Conservation (phyloP, 2,113 vertebrate species). For the Pseudonaja textilis region DNA sequence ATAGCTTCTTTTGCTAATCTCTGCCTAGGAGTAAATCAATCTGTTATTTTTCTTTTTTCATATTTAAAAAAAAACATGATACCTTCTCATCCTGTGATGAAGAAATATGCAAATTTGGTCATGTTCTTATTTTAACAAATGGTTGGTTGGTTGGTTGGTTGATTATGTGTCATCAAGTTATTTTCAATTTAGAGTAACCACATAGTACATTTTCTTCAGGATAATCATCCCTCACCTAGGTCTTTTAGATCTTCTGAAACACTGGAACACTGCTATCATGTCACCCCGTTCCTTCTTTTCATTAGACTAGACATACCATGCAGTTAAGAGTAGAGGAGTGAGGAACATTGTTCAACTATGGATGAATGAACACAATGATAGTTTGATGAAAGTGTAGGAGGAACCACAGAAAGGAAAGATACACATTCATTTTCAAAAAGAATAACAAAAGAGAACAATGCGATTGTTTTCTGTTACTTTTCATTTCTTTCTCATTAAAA, state of each 20-base stretch:
- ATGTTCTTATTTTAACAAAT: too few relatives aligned
- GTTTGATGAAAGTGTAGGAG: background rate
- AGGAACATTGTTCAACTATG: background rate
- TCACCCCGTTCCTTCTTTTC: too few relatives aligned
- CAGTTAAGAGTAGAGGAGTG: background rate
- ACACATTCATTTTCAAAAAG: background rate
- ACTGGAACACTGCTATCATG: too few relatives aligned
- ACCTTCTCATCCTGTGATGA: background rate
- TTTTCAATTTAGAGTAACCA: too few relatives aligned
- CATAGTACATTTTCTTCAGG: too few relatives aligned
- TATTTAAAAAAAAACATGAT: background rate
- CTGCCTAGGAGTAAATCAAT: background rate
- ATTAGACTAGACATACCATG: too few relatives aligned
- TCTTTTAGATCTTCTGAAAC: too few relatives aligned
- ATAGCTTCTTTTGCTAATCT: background rate
- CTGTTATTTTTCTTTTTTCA: background rate
- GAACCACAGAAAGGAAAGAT: background rate
- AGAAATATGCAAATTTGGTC: too few relatives aligned
- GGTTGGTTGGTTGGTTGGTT: too few relatives aligned
- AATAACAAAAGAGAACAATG: background rate
- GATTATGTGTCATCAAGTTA: too few relatives aligned
- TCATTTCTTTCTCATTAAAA: background rate
- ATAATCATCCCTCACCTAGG: too few relatives aligned
- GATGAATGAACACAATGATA: background rate
- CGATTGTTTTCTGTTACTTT: background rate